A percentile compares a stretch with the other conserved stretches of the same genome.
Evolutionary conservation across 2,888 invertebrate genomes (phyloP).

Genomic region (Drosophila conformis): DNA sequence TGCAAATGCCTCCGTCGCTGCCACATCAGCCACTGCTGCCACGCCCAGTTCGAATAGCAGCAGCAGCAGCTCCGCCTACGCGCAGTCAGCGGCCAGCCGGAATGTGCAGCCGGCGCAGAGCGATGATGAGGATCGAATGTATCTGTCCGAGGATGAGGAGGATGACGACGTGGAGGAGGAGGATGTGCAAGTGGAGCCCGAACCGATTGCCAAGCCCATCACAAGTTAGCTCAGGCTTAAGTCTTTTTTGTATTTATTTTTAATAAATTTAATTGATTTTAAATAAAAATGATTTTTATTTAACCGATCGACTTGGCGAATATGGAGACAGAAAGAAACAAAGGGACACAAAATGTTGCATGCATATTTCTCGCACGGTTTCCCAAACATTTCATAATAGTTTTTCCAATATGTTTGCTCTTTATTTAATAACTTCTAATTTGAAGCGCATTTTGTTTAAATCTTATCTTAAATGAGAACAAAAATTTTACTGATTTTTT

Average conservation of each 20-base stretch:
- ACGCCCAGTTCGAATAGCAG: conserved; percentile 39
- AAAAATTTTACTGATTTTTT: neutral
- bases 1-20: conserved; percentile 8
- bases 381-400: neutral
- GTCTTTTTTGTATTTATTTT: conserved; percentile 24
- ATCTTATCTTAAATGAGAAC: neutral
- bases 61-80: conserved; percentile 25
- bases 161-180: conserved; percentile 54
- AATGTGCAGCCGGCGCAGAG: conserved; percentile 45
- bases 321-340: neutral
- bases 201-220: neutral
- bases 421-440: neutral
- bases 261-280: conserved; percentile 51
- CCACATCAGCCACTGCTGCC: conserved; percentile 6
- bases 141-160: conserved; percentile 68
- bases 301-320: neutral
- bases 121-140: conserved; percentile 72
- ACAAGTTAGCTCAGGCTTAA: conserved; percentile 38
- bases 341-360: neutral
- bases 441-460: neutral
- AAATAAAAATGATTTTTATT: neutral
- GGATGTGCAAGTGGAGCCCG: conserved; percentile 11
- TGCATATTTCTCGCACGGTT: rapidly evolving
- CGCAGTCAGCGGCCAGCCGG: conserved; percentile 1
- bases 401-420: neutral